A percentile compares a stretch with the other conserved stretches of the same genome.
These are phyloP conservation scores for Podargus strigoides DNA, from an alignment of 2,797 vertebrate genomes.

Conservation along the genomic window DNA sequence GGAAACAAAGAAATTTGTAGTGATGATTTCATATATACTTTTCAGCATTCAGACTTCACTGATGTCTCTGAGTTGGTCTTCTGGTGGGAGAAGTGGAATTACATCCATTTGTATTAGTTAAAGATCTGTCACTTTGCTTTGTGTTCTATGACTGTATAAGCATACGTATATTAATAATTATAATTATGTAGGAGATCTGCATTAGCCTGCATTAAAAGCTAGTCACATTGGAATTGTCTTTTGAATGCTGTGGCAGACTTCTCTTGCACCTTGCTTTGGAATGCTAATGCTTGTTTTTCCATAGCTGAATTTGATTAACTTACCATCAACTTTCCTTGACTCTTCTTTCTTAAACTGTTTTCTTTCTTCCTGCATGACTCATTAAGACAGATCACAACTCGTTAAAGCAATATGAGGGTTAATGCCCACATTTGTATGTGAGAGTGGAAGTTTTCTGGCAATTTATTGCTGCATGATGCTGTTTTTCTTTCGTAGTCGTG, in stretches of 20 bases:
- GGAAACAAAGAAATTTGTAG: not conserved
- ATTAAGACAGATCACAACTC: not conserved
- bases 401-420: not conserved
- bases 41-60: not conserved
- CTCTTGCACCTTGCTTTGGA: not conserved
- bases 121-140: slow-evolving; percentile 18
- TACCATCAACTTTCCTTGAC: not conserved
- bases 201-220: not conserved
- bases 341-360: not conserved
- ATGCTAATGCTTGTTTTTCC: not conserved
- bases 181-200: not conserved
- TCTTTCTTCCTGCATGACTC: not conserved
- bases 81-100: not conserved
- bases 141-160: not conserved
- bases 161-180: not conserved
- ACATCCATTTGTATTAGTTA: slow-evolving; percentile 1
- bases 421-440: not conserved
- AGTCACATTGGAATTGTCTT: not conserved
- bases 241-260: not conserved
- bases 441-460: not conserved
- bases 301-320: not conserved
- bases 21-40: not conserved
- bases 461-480: not conserved
- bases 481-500: not conserved
- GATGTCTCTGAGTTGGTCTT: not conserved